phyloP scores from a whole-genome alignment of 1,140 invertebrate genomes.

The Euwallacea fornicatus region DNA sequence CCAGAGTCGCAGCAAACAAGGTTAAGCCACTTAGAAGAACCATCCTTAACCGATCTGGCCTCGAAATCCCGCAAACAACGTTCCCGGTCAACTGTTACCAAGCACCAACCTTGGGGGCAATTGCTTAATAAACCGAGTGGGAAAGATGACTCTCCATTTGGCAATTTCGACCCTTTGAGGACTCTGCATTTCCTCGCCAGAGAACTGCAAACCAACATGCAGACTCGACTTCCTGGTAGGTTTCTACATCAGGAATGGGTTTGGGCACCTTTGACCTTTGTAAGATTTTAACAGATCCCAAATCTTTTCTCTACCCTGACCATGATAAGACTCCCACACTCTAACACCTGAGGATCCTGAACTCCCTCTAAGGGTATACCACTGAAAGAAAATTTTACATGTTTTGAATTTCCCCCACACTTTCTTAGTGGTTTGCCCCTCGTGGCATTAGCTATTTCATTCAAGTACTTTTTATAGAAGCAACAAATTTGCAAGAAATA shows the following conservation, averaged over 20 bases:
- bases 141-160: constrained; percentile 46
- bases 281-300: no score
- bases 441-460: constrained; percentile 17
- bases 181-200: constrained; percentile 50
- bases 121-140: constrained; percentile 43
- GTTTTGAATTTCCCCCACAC: neutral
- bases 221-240: constrained; percentile 42
- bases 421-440: no score
- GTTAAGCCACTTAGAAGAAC: constrained; percentile 19
- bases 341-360: neutral
- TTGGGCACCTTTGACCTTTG: no score
- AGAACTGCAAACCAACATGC: constrained; percentile 47
- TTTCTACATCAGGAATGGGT: neutral
- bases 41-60: constrained; percentile 38
- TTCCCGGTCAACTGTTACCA: constrained; percentile 36
- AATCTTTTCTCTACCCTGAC: no score
- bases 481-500: constrained; percentile 47
- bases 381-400: no score
- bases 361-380: no score
- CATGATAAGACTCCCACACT: neutral
- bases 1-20: neutral
- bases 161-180: constrained; percentile 49
- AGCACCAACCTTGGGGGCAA: constrained; percentile 47
- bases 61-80: constrained; percentile 39
- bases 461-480: constrained; percentile 39